Evolutionary conservation across 2,888 invertebrate species (phyloP), one percentile per base, ranked within the genome.

Genomic region (Augiades crinisus): DNA sequence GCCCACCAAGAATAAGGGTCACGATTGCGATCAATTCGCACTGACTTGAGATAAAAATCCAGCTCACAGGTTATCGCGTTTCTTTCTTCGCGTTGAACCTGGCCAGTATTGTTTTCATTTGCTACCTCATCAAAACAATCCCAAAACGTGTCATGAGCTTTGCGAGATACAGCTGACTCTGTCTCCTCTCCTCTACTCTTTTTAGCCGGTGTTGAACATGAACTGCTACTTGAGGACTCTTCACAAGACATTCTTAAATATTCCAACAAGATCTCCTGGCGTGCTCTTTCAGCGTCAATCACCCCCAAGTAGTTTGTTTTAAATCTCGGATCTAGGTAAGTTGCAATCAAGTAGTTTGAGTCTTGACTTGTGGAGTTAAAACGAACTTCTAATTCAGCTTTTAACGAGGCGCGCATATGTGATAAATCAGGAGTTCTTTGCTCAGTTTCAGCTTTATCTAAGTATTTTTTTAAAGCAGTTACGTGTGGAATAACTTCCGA

Each of bases 401-500:
- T n/a, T n/a, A n/a, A n/a, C n/a, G n/a, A n/a, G n/a, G n/a, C n/a
- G n/a, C n/a, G n/a, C n/a, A n/a, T n/a, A n/a, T n/a, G n/a, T n/a
- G n/a, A n/a, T n/a, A n/a, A n/a, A n/a, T n/a, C n/a, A n/a, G n/a
- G n/a, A n/a, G n/a, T n/a, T n/a, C n/a, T n/a, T n/a, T n/a, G 36
- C 3, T 36, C 53, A 16, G 56, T 60, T 33, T 56, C 55, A 13
- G 19, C 41, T 41, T 57, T 59, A 8, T 43, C 21, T 27, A 55
- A 27, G 27, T 62, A 64, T 12, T 52, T 62, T 40, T 19, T 38
- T 12, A 61, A 59, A 5, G 55, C 31, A 30, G 24, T 10, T 3
- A 38, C 51, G 24, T 62, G 56, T 40, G 60, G 61, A 30, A 63
- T 63, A 1, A 57, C 60, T 56, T 67, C 62, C 0, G 62, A 64